phyloP scores from a whole-genome alignment of 2,113 vertebrate species.

The Scalopus aquaticus region DNA sequence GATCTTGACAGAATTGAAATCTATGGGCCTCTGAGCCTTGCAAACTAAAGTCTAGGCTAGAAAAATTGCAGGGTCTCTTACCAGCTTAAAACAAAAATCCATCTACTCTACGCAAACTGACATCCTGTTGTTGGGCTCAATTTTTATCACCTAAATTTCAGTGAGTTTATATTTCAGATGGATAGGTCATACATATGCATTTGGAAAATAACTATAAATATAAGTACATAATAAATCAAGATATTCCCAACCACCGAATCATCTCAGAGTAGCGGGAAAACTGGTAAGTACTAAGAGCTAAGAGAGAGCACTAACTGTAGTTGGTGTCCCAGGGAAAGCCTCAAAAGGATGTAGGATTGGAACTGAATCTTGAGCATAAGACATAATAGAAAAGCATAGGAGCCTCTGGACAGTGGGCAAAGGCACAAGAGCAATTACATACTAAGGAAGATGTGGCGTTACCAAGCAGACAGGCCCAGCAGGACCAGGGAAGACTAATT shows the following conservation, averaged over 20 bases:
- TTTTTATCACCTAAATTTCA: neutral
- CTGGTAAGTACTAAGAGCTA: neutral
- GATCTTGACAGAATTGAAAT: neutral
- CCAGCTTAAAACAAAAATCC: neutral
- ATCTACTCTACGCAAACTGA: neutral
- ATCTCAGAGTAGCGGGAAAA: neutral
- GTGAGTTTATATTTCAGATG: neutral
- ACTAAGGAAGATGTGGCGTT: neutral
- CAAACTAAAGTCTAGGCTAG: neutral
- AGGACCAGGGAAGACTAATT: rapidly evolving
- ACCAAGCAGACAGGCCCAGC: neutral
- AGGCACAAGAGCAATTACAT: neutral
- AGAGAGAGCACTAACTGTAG: neutral
- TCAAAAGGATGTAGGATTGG: neutral
- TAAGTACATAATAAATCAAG: neutral
- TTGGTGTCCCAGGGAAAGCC: neutral
- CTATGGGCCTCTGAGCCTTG: neutral
- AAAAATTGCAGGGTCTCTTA: neutral
- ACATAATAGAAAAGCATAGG: neutral
- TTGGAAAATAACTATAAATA: neutral
- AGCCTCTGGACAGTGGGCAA: neutral
- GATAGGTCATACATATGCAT: neutral
- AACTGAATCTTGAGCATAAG: neutral
- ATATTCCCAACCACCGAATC: neutral
- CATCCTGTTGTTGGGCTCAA: neutral